These are phyloP conservation scores for Protaetia brevitarsis DNA, from an alignment of 1,140 invertebrate species.

Conservation along the genomic window DNA sequence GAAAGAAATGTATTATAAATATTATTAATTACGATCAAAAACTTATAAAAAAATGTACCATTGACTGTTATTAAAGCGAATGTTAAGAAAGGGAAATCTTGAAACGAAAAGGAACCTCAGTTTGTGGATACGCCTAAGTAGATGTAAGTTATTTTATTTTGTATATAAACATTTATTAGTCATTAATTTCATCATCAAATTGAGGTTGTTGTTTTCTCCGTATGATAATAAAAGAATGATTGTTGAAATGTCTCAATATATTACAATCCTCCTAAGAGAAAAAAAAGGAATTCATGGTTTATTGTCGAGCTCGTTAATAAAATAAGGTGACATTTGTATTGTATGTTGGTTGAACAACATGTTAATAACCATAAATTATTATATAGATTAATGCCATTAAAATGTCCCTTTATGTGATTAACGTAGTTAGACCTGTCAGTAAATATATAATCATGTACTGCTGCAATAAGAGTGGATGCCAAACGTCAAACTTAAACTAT, in stretches of 20 bases:
- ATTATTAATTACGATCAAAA: background rate
- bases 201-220: constrained; percentile 23
- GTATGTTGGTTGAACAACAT: constrained; percentile 20
- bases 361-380: constrained; percentile 20
- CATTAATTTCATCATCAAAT: constrained; percentile 24
- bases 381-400: constrained; percentile 5
- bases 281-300: constrained; percentile 2
- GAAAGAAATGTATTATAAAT: constrained; percentile 13
- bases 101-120: constrained; percentile 28
- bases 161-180: constrained; percentile 22
- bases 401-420: constrained; percentile 6
- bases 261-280: constrained; percentile 12
- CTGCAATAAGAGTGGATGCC: constrained; percentile 44
- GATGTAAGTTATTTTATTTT: constrained; percentile 30
- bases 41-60: constrained; percentile 2
- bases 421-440: constrained; percentile 16
- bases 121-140: constrained; percentile 31
- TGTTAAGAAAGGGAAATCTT: constrained; percentile 2
- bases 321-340: constrained; percentile 14
- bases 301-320: constrained; percentile 20
- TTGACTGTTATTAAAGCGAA: constrained; percentile 11
- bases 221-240: background rate
- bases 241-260: constrained; percentile 24
- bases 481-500: constrained; percentile 44
- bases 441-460: constrained; percentile 28